Evolutionary conservation across 92 coral and sea anemone species (phyloP).

Genomic region (Phenganax stokvisi): DNA sequence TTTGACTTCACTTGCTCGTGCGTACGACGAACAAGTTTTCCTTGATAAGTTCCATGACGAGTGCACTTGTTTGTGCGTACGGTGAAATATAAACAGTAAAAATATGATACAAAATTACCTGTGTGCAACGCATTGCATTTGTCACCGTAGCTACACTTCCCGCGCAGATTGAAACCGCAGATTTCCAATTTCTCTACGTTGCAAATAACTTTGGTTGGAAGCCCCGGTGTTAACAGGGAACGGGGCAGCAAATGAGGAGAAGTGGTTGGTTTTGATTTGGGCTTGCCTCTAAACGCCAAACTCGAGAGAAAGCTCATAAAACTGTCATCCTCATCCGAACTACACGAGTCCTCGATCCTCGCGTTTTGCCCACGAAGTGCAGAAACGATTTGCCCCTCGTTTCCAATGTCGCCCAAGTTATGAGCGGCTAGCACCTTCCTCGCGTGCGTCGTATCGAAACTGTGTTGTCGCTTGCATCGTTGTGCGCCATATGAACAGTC

Average conservation of each 20-base stretch:
- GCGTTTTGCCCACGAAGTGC: not conserved
- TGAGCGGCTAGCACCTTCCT: slow-evolving; percentile 19
- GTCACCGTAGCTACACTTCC: slow-evolving; percentile 74
- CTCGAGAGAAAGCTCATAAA: not conserved
- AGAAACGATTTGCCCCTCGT: not conserved
- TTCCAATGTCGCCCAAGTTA: slow-evolving; percentile 7
- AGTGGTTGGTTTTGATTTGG: not conserved
- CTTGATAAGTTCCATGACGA: too few relatives aligned
- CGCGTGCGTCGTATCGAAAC: not conserved
- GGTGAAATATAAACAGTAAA: too few relatives aligned
- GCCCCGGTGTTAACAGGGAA: too few relatives aligned
- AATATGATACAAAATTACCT: not conserved
- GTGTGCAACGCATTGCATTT: slow-evolving; percentile 62
- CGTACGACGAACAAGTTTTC: too few relatives aligned
- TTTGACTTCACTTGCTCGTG: too few relatives aligned
- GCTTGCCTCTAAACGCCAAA: not conserved
- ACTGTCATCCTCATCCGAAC: slow-evolving; percentile 26
- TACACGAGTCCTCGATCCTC: slow-evolving; percentile 1
- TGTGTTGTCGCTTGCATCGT: slow-evolving; percentile 45
- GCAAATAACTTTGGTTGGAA: not conserved
- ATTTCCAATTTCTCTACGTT: slow-evolving; percentile 53
- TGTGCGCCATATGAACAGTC: slow-evolving; percentile 61
- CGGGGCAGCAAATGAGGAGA: not conserved
- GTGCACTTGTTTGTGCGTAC: too few relatives aligned
- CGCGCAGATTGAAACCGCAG: slow-evolving; percentile 83